Evolutionary conservation across 2,888 invertebrate species (phyloP), one percentile per base, ranked within the genome.

Genomic region (Leptodirus hochenwartii): DNA sequence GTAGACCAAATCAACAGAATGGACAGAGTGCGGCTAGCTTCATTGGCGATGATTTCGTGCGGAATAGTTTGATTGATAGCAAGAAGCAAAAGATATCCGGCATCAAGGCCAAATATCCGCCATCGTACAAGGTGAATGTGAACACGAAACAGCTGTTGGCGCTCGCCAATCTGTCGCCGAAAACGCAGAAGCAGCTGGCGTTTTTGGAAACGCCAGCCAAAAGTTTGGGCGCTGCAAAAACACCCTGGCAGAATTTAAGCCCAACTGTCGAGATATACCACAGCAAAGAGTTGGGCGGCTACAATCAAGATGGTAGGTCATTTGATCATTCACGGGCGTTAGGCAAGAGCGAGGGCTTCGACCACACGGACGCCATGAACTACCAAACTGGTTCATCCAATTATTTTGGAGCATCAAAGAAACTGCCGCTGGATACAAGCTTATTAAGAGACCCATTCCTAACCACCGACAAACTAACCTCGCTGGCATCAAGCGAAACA

Each of bases 241-340:
- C 32, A 4, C 27, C 42, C 1, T 52, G 51, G 51, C 43, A 45
- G 29, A 41, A 41, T 24, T 35, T 51, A 26, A 44, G 48, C 29
- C 45, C 49, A 4, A 41, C 43, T 2, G 46, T 50, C 2, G 52
- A 52, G 41, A 50, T 52, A 14, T 43, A 42, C 24, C 39, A 37
- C 30, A 46, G 43, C 37, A 34, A 45, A 32, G 37, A 43, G 29
- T 26, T 47, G 28, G 2, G 13, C 22, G 3, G 27, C 20, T 22
- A 27, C 17, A 11, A 30, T 9, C 8, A 30, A 8, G 23, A 17
- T 13, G 27, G 20, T 10, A 30, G 22, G 2, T 47, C 48, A 31
- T 61, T 61, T 28, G 58, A 61, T 39, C 60, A 60, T 30, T 50
- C 49, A 0, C 53, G 49, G 1, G 59, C 60, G 5, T 37, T 61